Conservation (phyloP, 2,113 vertebrate genomes). For the Prietella phreatophila region DNA sequence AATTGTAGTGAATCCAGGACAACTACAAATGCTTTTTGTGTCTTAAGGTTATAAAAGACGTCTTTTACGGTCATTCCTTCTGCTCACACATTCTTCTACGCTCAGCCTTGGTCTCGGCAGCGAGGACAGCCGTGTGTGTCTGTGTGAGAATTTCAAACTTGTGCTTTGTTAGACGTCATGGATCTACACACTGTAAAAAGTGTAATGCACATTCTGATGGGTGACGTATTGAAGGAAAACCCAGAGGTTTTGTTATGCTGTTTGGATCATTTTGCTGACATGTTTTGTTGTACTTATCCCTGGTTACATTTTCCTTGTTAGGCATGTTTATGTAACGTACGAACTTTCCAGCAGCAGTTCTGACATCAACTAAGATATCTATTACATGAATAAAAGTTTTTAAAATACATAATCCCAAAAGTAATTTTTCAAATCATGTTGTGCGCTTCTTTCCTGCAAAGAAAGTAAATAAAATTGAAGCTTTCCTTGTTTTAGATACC, state of each 20-base stretch:
- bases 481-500: background rate
- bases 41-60: background rate
- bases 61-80: background rate
- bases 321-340: background rate
- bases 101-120: background rate
- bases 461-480: background rate
- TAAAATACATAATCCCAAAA: background rate
- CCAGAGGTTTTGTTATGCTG: no score
- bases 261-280: background rate
- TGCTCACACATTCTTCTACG: background rate
- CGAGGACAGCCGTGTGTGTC: conserved; percentile 8
- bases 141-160: background rate
- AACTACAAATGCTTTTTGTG: background rate
- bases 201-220: background rate
- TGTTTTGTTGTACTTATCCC: background rate
- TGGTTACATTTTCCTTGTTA: background rate
- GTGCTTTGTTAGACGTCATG: background rate
- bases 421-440: background rate
- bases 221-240: background rate
- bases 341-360: no score
- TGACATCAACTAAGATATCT: background rate
- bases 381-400: background rate
- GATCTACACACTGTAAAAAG: background rate
- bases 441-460: background rate
- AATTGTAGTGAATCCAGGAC: background rate